A percentile compares a stretch with the other conserved stretches of the same genome.
These are phyloP conservation scores for Scalopus aquaticus DNA, from an alignment of 2,113 vertebrate species.

Conservation along the genomic window DNA sequence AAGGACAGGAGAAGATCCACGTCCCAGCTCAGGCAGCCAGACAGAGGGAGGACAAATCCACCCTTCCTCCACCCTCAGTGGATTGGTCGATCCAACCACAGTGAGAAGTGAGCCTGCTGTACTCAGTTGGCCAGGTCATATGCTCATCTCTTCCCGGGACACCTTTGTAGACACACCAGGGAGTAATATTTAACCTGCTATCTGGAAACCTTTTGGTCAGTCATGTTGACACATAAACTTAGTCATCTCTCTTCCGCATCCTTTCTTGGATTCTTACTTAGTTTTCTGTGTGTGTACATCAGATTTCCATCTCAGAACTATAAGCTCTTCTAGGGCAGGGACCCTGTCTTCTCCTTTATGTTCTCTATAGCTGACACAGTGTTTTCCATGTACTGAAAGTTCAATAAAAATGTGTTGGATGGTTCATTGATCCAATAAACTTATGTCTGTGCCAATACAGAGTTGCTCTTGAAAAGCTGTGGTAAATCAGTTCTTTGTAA, in stretches of 20 bases:
- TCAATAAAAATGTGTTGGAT: conserved; percentile 51
- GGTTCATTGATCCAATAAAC: conserved; percentile 68
- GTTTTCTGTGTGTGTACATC: no score
- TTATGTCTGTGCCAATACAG: conserved; percentile 60
- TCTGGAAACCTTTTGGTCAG: not conserved
- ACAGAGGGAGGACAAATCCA: not conserved
- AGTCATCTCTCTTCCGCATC: accelerated
- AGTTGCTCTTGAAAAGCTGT: conserved; percentile 36
- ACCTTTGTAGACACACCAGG: not conserved
- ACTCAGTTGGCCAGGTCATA: not conserved
- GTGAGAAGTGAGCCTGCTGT: not conserved
- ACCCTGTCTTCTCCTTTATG: not conserved
- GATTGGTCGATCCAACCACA: accelerated
- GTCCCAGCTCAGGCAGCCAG: not conserved
- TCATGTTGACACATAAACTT: not conserved
- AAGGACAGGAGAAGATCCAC: not conserved
- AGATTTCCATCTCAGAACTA: not conserved
- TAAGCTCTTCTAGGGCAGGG: not conserved
- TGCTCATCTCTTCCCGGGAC: not conserved
- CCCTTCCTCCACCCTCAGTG: not conserved
- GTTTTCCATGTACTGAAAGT: conserved; percentile 18
- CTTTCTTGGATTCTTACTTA: not conserved
- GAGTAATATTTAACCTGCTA: not conserved
- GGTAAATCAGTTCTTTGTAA: conserved; percentile 66
- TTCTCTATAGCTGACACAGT: not conserved